Base-by-base conservation (phyloP, 2,113 vertebrate species). In the Holacanthus passer region DNA sequence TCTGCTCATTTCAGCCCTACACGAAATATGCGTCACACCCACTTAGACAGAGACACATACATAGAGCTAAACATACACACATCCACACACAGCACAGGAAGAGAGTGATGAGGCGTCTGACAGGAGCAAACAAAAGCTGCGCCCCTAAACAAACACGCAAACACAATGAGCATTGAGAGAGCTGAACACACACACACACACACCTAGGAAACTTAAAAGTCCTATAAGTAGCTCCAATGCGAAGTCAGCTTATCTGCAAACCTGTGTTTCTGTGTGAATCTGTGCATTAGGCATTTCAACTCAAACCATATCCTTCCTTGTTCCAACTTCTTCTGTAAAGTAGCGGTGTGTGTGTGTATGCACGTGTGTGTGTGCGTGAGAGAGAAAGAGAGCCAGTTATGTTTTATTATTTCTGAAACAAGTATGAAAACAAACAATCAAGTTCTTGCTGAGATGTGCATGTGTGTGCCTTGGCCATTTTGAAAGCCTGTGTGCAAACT, bases 91-190 rank as follows among this genome's bases (percentile, higher is more conserved):
- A 4, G 19, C 24, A 48, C 86, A 92, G 88, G 92, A 90, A 91
- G 76, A 73, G 80, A 77, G 77, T 77, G 85, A 86, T 82, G 84
- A 76, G 79, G 64, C 5, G 59, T 75, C 68, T 70, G 88, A 89
- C 71, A 83, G 71, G 73, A 50, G 70, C 72, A 77, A 83, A 93
- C 89, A 93, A 93, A 93, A 88, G 90, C 84, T 1, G 81, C 63
- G 85, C 90, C 91, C 89, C 91, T 87, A 79, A 74, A 92, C 74
- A 91, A 93, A 93, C 90, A 92, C n/a, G 62, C 82, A 82, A 81
- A 88, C 81, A 93, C 92, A 93, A 93, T 92, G 77, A 88, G 85
- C 84, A 92, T 88, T 89, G 88, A 93, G 86, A 79, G 85, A 88
- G 74, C 64, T 71, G 56, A 63, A 68, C 80, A 77, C 41, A 45